Base-by-base conservation (phyloP, 2,113 vertebrate genomes). In the Elaphurus davidianus region DNA sequence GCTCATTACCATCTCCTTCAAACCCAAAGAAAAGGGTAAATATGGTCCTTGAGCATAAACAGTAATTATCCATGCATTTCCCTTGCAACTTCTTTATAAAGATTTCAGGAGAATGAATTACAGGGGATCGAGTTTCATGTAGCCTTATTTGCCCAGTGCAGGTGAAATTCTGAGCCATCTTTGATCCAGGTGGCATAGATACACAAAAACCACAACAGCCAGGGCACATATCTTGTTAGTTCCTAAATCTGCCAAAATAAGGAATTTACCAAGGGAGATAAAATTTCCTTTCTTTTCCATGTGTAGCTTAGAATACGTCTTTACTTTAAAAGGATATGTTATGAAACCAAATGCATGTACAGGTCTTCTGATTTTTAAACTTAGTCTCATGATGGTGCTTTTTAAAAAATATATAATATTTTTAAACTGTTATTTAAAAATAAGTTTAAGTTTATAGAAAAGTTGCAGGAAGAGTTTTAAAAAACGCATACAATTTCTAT, bases 21-120 rank as follows among this genome's bases (percentile, higher is more conserved):
- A 95, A 85, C 55, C 91, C 97, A 97, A 64, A 97, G 82, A 83
- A 98, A 98, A 81, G 91, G 76, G 82, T 92, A 95, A 97, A 97
- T 96, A 96, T 97, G 94, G 98, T 96, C 78, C 95, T 96, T 83
- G 52, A 97, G 52, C 62, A 97, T 97, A 98, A 98, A 96, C 96
- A 98, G 93, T 98, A 98, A 98, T 98, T 97, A 98, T 78, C 96
- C 92, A 79, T 67, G 96, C 94, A 97, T 97, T 97, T 97, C 87
- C 71, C 92, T 96, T 94, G 92, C 90, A 94, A 90, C 92, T 98
- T 96, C 94, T 96, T 92, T 94, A 97, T 97, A 92, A 96, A 95
- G 97, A 96, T 97, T 96, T 96, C 92, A 93, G 81, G 92, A 60
- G 85, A 97, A 82, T 94, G 91, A 96, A 95, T 90, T 94, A 86